Evolutionary conservation across 2,113 vertebrate species (phyloP), one percentile per base, ranked within the genome.

Genomic region (Cichladusa arquata): DNA sequence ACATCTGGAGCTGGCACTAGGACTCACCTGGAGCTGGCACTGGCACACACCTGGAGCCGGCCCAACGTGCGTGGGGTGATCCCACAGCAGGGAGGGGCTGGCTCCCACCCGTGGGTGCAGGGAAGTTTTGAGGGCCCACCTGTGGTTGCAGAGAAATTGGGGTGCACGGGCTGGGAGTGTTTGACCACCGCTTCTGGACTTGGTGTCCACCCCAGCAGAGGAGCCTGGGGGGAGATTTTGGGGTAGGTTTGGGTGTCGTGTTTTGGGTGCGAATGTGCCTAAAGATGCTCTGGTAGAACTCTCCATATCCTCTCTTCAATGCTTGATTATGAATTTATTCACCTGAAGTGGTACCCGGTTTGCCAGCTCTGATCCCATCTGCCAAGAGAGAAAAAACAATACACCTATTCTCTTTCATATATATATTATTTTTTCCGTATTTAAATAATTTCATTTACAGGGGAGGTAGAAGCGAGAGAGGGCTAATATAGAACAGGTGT

Each of bases 401-500:
- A 18, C 0, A 0, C 67, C 62, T 93, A 31, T 87, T 96, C 61
- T 89, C 67, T 48, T 77, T 56, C 16, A 11, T 14, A 11, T 45
- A 9, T 33, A 2, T 34, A 12, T 53, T 33, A 8, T n/a, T 50
- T 47, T 65, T 25, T 33, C 24, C 10, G 42, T 48, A 92, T 94
- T 91, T 88, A 94, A 96, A 96, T 90, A n/a, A 92, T 94, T 96
- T 94, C 89, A 56, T 96, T 96, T 96, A 92, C 94, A 84, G 76
- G 62, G 64, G 86, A 94, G 93, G 87, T 94, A 88, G 88, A 87
- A 91, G 95, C 42, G 80, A 76, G 81, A 86, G 94, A 79, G 29
- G 66, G 62, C 88, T 97, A 96, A 97, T 97, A 81, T 76, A 7
- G 40, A 96, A 78, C 96, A 97, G 96, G 96, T 97, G 97, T 45